Evolutionary conservation across 2,797 vertebrate genomes (phyloP), one percentile per base, ranked within the genome.

Genomic region (Nannoperca australis): DNA sequence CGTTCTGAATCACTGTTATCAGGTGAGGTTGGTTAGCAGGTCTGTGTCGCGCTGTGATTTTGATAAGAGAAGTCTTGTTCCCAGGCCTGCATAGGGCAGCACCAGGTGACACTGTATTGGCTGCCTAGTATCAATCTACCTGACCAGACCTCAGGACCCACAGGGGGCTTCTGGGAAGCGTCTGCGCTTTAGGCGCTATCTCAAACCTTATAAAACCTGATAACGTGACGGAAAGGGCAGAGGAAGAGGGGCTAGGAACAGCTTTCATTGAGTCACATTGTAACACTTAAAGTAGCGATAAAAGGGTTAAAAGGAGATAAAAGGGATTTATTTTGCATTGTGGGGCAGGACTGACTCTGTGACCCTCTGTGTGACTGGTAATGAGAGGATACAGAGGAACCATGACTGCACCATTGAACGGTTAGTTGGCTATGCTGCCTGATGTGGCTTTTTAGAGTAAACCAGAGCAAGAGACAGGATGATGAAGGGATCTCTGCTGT

Each of bases 61-160:
- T 91, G 92, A 94, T 93, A 93, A 93, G 86, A 58, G 24, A 40
- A 18, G 75, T 71, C 75, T 85, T 34, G 20, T 86, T 90, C 89
- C 82, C 85, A 53, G 79, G 79, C 30, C 51, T 49, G 24, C 0
- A 13, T 2, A 32, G 34, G 42, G 30, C 60, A 79, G 24, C 11
- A 5, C 49, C 49, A 56, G 68, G 74, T 60, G 58, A 85, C 53
- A 70, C 40, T 61, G 40, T 47, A 27, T 56, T 61, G 69, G 74
- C 63, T 70, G 66, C 73, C 80, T 84, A 78, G 79, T 83, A 82
- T 84, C 85, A 65, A 17, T 77, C 79, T 38, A 76, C 32, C 69
- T 50, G 63, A 49, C 61, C 79, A 86, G 90, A 89, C 73, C 81
- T 67, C 68, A 55, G 73, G 20, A 70, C 78, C 68, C 58, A 17